These are phyloP conservation scores for Caenorhabditis sulstoni DNA, from an alignment of 2,888 invertebrate species.

Conservation along the genomic window DNA sequence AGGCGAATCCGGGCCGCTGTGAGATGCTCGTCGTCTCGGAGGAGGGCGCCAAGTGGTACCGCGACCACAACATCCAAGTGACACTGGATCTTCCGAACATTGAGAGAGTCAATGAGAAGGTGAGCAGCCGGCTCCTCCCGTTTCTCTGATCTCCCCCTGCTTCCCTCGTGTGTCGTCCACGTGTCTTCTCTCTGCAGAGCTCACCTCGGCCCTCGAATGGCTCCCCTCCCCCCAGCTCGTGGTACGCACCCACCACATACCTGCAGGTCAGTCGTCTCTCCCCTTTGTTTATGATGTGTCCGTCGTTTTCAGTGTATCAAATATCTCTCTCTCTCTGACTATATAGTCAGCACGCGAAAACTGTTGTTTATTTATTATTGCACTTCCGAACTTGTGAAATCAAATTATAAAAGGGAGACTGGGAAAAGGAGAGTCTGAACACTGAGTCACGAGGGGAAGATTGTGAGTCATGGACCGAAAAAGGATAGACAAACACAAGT, in stretches of 20 bases:
- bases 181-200: slow-evolving; percentile 15
- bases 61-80: slow-evolving; percentile 69
- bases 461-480: slow-evolving; percentile 11
- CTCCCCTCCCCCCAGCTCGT: slow-evolving; percentile 64
- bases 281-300: slow-evolving; percentile 18
- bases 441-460: slow-evolving; percentile 19
- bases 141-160: background rate
- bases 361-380: background rate
- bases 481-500: slow-evolving; percentile 27
- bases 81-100: slow-evolving; percentile 69
- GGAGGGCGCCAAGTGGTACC: slow-evolving; percentile 87
- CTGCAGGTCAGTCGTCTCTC: slow-evolving; percentile 46
- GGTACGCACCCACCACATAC: slow-evolving; percentile 64
- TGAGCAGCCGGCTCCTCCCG: slow-evolving; percentile 24
- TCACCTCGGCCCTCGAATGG: slow-evolving; percentile 42
- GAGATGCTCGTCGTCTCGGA: slow-evolving; percentile 90
- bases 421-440: background rate
- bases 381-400: slow-evolving; percentile 21
- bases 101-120: slow-evolving; percentile 42
- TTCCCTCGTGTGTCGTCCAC: background rate
- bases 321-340: slow-evolving; percentile 13
- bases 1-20: slow-evolving; percentile 84
- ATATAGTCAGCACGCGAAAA: too few relatives aligned
- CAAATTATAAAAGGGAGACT: background rate
- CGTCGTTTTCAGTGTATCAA: slow-evolving; percentile 6